A percentile compares a stretch with the other conserved stretches of the same genome.
Conservation (phyloP, 2,888 invertebrate species). For the Mycalesis mineus region DNA sequence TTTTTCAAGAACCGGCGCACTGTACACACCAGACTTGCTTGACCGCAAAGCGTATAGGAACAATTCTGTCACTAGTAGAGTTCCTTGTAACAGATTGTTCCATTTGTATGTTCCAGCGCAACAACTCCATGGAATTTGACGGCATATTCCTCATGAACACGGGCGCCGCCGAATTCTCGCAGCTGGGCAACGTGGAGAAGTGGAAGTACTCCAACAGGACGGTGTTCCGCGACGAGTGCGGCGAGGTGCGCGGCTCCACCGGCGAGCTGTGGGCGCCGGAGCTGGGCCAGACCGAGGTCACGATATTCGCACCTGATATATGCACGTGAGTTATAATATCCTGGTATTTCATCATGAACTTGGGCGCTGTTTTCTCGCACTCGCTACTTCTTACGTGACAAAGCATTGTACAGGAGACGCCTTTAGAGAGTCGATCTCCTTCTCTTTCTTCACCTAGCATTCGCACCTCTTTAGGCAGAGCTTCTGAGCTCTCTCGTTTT, state of each 20-base stretch:
- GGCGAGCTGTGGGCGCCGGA: conserved; percentile 90
- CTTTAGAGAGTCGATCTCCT: no score
- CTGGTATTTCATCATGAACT: not conserved
- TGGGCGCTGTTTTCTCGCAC: not conserved
- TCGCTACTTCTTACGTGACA: no score
- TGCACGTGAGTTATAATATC: conserved; percentile 82
- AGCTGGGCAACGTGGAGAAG: conserved; percentile 82
- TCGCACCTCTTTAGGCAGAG: no score
- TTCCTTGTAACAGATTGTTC: no score
- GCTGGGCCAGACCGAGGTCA: conserved; percentile 72
- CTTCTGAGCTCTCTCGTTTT: no score
- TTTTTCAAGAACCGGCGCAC: no score
- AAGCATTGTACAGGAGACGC: no score
- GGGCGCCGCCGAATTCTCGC: conserved; percentile 81
- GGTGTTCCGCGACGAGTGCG: conserved; percentile 81
- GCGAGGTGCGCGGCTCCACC: conserved; percentile 83
- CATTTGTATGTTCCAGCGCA: conserved; percentile 78
- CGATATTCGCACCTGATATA: conserved; percentile 86
- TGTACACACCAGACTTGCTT: no score
- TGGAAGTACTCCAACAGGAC: conserved; percentile 83
- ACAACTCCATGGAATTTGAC: conserved; percentile 84
- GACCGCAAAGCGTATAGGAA: no score
- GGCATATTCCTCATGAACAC: conserved; percentile 88
- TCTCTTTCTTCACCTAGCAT: no score
- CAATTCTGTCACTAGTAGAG: not conserved